Base-by-base conservation (phyloP, 2,888 invertebrate genomes). In the Thelaira solivaga region DNA sequence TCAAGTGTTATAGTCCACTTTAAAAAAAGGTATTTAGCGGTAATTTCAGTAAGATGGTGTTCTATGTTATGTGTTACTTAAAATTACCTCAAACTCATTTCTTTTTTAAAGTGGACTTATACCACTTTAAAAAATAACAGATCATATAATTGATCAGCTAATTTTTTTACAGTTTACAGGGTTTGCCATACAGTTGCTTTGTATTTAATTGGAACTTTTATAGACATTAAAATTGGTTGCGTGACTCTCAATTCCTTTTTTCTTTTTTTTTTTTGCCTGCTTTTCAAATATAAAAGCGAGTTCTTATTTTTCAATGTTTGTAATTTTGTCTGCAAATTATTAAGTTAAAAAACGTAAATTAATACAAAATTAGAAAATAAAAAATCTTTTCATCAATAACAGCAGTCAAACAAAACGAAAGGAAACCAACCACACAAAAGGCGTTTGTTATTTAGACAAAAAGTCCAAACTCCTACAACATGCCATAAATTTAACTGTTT, bases 401-500 rank as follows among this genome's bases (percentile, higher is more conserved):
- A 34, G 51, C 51, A 34, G 51, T 20, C 13, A 29, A 47, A 47
- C 4, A 62, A 45, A 45, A 18, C 20, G 11, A 18, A 31, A 16
- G 59, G 18, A 29, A 53, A 62, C 10, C 11, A 16, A 24, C 4
- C n/a, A 2, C 10, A 18, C 22, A 26, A 22, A 61, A 69, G 31
- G 31, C 36, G 31, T 53, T 53, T 36, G 22, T 43, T 51, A 47
- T 43, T 55, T 55, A 31, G 45, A 59, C 11, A 64, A 53, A 73
- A 57, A 43, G 24, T 59, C 36, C 45, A 22, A 71, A 74, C 78
- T 74, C 78, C 78, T 74, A 78, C 78, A 71, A 74, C 74, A 71
- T 71, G 78, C 47, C 51, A 67, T 71, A 78, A 74, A 71, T 78
- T 69, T n/a, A 71, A 51, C 47, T 36, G 24, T 24, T 26, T 65